Conservation (phyloP, 2,797 vertebrate species). For the Poliocrania exsul region DNA sequence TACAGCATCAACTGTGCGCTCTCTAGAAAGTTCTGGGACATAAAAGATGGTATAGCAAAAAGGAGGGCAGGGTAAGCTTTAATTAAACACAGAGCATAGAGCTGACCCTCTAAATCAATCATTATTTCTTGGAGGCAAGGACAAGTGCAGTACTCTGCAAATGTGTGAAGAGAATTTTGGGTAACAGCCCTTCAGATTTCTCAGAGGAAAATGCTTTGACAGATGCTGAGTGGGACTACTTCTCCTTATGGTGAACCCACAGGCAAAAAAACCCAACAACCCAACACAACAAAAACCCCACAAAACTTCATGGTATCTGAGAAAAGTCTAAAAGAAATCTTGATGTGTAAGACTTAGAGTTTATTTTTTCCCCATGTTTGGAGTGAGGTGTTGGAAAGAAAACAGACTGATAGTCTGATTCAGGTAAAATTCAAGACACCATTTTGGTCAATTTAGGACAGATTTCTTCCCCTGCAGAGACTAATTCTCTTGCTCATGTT, state of each 20-base stretch:
- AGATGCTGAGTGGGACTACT: conserved; percentile 44
- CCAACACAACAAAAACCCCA: too few relatives aligned
- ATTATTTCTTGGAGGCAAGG: conserved; percentile 29
- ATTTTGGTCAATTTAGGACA: neutral
- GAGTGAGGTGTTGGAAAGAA: neutral
- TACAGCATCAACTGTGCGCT: neutral
- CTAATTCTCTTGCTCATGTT: neutral
- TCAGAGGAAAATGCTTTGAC: neutral
- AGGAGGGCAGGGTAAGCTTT: neutral
- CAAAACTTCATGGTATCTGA: neutral
- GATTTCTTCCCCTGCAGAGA: neutral
- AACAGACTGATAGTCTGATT: neutral
- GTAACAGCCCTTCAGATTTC: conserved; percentile 21
- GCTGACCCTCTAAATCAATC: conserved; percentile 20
- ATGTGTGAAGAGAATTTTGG: conserved; percentile 51
- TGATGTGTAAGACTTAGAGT: neutral
- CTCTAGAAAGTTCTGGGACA: neutral
- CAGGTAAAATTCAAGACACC: neutral
- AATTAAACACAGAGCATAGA: conserved; percentile 25
- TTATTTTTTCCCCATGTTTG: neutral
- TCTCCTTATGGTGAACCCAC: conserved; percentile 46
- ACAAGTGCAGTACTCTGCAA: neutral
- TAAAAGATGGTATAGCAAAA: neutral
- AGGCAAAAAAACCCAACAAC: neutral
- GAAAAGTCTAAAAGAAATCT: neutral